Conservation (phyloP, 1,140 invertebrate genomes). For the Nebria ingens region DNA sequence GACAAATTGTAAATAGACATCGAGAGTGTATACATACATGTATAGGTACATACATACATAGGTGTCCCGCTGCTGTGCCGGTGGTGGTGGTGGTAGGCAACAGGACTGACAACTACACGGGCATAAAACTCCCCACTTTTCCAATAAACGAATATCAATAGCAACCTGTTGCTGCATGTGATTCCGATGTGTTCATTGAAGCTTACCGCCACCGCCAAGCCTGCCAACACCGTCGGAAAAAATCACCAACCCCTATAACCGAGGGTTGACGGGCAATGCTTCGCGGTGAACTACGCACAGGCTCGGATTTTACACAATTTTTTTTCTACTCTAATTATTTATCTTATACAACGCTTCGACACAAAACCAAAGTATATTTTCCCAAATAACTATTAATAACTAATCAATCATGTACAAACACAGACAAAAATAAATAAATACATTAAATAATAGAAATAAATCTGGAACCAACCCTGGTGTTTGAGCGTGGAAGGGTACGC, state of each 20-base stretch:
- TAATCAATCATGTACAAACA: background rate
- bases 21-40: no score
- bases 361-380: background rate
- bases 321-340: background rate
- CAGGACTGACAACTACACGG: background rate
- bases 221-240: no score
- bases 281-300: background rate
- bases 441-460: background rate
- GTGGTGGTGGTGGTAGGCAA: background rate
- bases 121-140: background rate
- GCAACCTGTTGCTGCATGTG: background rate
- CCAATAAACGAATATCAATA: constrained; percentile 9
- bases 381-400: background rate
- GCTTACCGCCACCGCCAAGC: no score
- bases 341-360: background rate
- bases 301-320: background rate
- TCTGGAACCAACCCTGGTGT: background rate
- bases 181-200: background rate
- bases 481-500: background rate
- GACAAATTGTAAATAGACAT: constrained; percentile 9
- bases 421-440: background rate
- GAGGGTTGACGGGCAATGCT: no score
- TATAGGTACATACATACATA: no score
- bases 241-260: background rate
- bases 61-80: background rate